Conservation (phyloP, 2,797 vertebrate species). For the Anguilla megastoma region DNA sequence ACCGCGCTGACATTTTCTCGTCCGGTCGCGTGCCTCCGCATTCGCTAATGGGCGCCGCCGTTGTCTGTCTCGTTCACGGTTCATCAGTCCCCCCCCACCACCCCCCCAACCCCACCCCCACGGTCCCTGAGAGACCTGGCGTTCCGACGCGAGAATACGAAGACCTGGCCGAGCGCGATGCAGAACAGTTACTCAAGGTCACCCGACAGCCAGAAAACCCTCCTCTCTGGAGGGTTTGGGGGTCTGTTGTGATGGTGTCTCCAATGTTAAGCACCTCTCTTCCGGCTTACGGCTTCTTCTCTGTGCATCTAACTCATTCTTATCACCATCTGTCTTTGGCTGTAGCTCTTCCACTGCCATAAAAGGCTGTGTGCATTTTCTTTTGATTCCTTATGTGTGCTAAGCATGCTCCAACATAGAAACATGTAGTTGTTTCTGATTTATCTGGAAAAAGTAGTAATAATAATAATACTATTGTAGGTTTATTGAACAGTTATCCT, state of each 20-base stretch:
- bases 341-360: background rate
- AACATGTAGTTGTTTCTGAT: too few species aligned
- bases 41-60: background rate
- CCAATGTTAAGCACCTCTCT: background rate
- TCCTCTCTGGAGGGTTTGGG: background rate
- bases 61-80: background rate
- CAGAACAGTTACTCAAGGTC: background rate
- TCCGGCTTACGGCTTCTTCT: background rate
- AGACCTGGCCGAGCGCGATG: background rate
- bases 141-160: background rate
- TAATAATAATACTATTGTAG: too few species aligned
- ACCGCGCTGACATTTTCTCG: background rate
- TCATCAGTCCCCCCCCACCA: background rate
- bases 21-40: background rate
- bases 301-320: background rate
- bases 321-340: background rate
- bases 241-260: background rate
- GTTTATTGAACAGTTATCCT: too few species aligned
- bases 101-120: background rate
- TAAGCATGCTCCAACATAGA: background rate
- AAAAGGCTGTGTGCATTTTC: background rate
- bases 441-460: too few species aligned
- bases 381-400: too few species aligned
- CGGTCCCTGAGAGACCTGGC: background rate
- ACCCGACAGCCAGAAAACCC: background rate